Evolutionary conservation across 2,797 vertebrate species (phyloP).

Genomic region (Echiichthys vipera): DNA sequence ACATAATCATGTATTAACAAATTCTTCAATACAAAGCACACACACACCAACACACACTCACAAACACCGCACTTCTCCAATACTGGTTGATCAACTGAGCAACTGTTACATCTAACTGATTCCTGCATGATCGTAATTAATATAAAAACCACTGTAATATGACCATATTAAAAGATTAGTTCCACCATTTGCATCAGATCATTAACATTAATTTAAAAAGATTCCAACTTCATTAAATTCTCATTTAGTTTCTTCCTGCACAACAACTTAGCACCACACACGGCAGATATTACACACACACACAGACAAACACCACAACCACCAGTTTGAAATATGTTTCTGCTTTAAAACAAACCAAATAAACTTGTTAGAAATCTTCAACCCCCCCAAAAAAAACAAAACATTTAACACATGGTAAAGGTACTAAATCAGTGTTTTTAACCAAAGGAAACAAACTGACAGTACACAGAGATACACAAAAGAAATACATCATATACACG

Average conservation of each 20-base stretch:
- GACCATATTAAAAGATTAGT: constrained; percentile 49
- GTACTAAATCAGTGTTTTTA: constrained; percentile 17
- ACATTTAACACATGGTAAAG: constrained; percentile 8
- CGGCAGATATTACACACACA: not conserved
- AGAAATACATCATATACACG: not conserved
- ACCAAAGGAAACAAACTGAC: constrained; percentile 33
- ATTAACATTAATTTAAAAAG: constrained; percentile 52
- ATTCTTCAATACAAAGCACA: not conserved
- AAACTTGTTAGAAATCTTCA: constrained; percentile 11
- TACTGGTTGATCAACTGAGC: constrained; percentile 10
- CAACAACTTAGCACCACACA: constrained; percentile 1
- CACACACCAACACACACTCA: constrained; percentile 12
- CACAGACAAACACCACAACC: constrained; percentile 1
- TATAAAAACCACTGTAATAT: constrained; percentile 18
- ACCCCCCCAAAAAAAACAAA: constrained; percentile 17
- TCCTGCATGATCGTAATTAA: constrained; percentile 27
- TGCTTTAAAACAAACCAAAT: not conserved
- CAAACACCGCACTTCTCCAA: constrained; percentile 6
- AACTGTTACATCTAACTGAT: constrained; percentile 13
- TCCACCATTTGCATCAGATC: constrained; percentile 47
- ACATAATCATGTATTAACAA: not conserved
- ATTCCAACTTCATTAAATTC: constrained; percentile 46
- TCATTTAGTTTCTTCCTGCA: constrained; percentile 32
- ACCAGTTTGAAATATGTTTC: constrained; percentile 14
- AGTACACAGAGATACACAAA: constrained; percentile 10